A percentile compares a stretch with the other conserved stretches of the same genome.
phyloP scores from a whole-genome alignment of 2,797 vertebrate genomes.

The Sebastes oblongus region DNA sequence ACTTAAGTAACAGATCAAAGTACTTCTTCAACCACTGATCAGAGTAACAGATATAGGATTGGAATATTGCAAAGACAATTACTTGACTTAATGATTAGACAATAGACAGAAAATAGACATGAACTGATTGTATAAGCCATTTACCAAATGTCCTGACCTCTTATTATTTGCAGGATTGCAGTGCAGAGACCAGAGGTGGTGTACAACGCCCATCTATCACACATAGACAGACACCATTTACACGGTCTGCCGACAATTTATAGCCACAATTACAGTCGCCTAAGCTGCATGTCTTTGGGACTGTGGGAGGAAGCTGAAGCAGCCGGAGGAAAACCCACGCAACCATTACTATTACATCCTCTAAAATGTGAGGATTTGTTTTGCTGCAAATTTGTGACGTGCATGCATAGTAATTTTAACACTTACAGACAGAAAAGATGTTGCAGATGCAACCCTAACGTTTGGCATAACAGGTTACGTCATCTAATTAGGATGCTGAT shows the following conservation, averaged over 20 bases:
- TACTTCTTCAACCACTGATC: background rate
- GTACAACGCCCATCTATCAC: background rate
- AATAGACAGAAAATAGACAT: background rate
- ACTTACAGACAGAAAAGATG: background rate
- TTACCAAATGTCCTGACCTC: background rate
- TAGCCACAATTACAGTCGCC: background rate
- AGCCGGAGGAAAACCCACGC: background rate
- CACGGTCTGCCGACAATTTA: background rate
- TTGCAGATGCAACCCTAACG: background rate
- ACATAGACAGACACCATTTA: background rate
- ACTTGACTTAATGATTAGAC: background rate
- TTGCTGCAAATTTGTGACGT: background rate
- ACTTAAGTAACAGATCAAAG: background rate
- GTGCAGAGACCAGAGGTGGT: background rate
- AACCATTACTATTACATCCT: background rate
- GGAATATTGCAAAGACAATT: background rate
- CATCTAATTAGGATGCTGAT: slow-evolving; percentile 23
- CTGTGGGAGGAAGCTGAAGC: background rate
- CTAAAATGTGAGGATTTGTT: background rate
- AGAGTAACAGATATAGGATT: background rate
- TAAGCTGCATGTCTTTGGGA: background rate
- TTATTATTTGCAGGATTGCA: background rate
- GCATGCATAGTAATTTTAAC: background rate
- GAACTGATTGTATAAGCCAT: background rate
- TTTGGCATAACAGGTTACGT: slow-evolving; percentile 5